A percentile compares a stretch with the other conserved stretches of the same genome.
Conservation (phyloP, 2,113 vertebrate genomes). For the Rana temporaria region DNA sequence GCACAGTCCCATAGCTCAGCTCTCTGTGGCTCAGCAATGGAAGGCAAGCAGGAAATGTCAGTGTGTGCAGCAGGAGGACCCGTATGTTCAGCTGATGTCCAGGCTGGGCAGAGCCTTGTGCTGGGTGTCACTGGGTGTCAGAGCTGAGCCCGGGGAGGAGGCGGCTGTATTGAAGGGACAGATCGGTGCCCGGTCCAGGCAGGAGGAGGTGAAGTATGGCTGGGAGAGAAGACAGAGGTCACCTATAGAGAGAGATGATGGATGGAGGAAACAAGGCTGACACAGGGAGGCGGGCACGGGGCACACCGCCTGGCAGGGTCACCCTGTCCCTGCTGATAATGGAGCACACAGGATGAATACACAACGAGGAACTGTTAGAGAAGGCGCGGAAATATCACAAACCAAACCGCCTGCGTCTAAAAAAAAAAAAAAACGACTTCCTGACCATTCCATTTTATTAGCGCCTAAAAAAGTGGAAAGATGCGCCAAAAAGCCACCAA, state of each 20-base stretch:
- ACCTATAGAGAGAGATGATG: not conserved
- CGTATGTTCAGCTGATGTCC: constrained; percentile 1
- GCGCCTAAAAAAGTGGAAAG: too few relatives aligned
- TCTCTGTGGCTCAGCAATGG: not conserved
- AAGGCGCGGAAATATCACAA: constrained; percentile 79
- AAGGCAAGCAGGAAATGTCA: constrained; percentile 17
- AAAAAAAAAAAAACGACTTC: too few relatives aligned
- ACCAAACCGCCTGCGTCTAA: not conserved
- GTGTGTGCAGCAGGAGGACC: constrained; percentile 1
- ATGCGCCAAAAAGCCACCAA: too few relatives aligned
- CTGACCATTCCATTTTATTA: too few relatives aligned
- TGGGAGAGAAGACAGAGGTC: not conserved
- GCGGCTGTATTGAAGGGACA: too few relatives aligned
- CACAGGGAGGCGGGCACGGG: not conserved
- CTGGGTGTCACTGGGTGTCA: too few relatives aligned
- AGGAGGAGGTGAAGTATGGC: not conserved
- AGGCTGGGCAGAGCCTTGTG: not conserved
- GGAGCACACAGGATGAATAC: not conserved
- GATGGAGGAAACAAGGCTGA: not conserved
- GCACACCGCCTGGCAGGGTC: constrained; percentile 6
- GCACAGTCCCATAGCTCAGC: not conserved
- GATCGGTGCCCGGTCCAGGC: not conserved
- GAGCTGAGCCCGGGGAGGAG: too few relatives aligned
- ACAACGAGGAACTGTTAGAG: constrained; percentile 70
- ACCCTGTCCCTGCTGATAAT: constrained; percentile 3